Conservation (phyloP, 2,797 vertebrate genomes). For the Melanitta fusca region DNA sequence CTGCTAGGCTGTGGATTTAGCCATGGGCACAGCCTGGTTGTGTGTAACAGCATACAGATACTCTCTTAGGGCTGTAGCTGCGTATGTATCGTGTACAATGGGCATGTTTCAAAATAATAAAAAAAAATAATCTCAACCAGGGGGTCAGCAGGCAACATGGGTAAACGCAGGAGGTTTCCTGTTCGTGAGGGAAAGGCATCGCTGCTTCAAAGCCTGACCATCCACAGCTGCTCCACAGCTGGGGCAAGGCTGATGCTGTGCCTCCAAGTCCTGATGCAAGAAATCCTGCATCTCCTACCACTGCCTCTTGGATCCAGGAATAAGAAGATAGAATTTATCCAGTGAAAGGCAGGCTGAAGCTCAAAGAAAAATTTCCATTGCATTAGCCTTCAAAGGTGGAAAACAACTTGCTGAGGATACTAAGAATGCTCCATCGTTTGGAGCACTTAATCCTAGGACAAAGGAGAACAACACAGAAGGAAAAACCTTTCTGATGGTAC, state of each 20-base stretch:
- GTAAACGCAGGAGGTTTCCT: background rate
- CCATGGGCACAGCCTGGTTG: background rate
- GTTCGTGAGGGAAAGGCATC: background rate
- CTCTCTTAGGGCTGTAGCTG: background rate
- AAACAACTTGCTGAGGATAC: background rate
- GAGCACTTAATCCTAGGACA: background rate
- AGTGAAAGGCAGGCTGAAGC: background rate
- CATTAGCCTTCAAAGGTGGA: constrained; percentile 11
- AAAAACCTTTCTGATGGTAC: background rate
- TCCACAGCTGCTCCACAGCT: background rate
- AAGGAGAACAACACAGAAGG: background rate
- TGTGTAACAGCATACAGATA: background rate
- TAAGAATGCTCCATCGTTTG: background rate
- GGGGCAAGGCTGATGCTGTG: accelerated
- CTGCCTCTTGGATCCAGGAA: background rate
- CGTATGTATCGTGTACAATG: accelerated
- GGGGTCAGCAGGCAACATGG: background rate
- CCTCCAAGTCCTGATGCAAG: background rate
- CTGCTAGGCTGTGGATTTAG: background rate
- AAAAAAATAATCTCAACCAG: background rate
- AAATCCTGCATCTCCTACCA: background rate
- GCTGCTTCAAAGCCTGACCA: background rate
- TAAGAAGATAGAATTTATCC: constrained; percentile 11
- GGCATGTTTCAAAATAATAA: background rate
- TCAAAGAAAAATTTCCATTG: background rate